Evolutionary conservation across 1,140 invertebrate species (phyloP), one percentile per base, ranked within the genome.

Genomic region (Drosophila cardini): DNA sequence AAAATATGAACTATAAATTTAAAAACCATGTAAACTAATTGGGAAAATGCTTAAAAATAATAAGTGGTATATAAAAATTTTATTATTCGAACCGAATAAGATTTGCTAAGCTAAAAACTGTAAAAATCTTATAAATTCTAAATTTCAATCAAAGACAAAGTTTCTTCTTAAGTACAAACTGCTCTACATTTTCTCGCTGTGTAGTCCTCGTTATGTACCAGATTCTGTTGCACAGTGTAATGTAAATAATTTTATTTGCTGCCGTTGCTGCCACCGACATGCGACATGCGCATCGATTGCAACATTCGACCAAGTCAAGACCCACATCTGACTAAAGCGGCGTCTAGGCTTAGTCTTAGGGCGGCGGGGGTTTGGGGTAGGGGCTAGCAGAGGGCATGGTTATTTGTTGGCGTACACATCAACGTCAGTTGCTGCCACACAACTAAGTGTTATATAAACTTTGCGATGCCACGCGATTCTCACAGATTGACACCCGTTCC

Each of bases 391-490:
- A 38, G 38, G 16, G n/a, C 18, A 53, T 53, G 52, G 65, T 57
- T 79, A 76, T 64, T 64, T 42, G 75, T 57, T 62, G 53, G n/a
- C 18, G 13, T 32, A 50, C 30, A 48, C 70, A 36, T 58, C 67
- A 63, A 38, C 46, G 46, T 70, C 50, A 56, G 46, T 72, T 77
- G 74, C 52, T 42, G 58, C 34, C 32, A 11, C 73, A 64, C 81
- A 73, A 75, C 56, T 69, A 71, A 89, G 80, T 87, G 76, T 87
- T 87, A 89, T 80, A 87, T 87, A 87, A 87, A 84, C 72, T 74
- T 64, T 56, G 74, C 84, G 83, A 87, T 87, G 84, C 84, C 83
- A 89, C 84, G 70, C 80, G 72, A 89, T 89, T 87, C 84, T 84
- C 84, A 89, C 84, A 87, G 71, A 43, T 6, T 8, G 15, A 26